A percentile compares a stretch with the other conserved stretches of the same genome.
phyloP scores from a whole-genome alignment of 2,888 invertebrate genomes.

The Stegana nigrithorax region DNA sequence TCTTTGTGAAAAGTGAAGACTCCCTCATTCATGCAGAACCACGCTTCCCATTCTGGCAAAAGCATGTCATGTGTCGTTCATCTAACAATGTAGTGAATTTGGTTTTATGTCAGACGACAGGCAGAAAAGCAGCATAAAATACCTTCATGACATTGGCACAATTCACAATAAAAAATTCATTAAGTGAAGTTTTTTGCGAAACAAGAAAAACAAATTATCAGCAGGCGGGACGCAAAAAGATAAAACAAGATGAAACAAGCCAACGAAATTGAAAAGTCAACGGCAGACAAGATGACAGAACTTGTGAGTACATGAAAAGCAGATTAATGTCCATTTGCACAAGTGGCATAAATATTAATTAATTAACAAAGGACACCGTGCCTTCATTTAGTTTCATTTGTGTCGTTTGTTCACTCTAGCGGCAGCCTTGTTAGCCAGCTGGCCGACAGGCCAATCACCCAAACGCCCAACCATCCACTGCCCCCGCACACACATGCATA shows the following conservation, averaged over 20 bases:
- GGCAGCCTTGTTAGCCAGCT: not conserved
- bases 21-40: no score
- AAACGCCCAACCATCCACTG: not conserved
- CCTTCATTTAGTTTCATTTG: no score
- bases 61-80: no score
- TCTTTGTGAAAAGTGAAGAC: no score
- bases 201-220: not conserved
- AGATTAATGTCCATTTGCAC: not conserved
- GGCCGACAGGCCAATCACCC: not conserved
- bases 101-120: no score
- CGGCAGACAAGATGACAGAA: not conserved
- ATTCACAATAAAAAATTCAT: constrained; percentile 13
- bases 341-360: constrained; percentile 11
- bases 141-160: not conserved
- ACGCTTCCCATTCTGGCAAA: not conserved
- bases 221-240: not conserved
- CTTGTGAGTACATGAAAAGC: not conserved
- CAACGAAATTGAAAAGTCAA: not conserved
- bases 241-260: not conserved
- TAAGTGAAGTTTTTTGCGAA: not conserved
- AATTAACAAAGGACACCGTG: not conserved
- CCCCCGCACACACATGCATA: not conserved
- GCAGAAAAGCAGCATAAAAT: constrained; percentile 4
- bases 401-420: not conserved
- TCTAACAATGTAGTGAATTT: no score